Evolutionary conservation across 1,140 invertebrate species (phyloP).

Genomic region (Antheraea pernyi): DNA sequence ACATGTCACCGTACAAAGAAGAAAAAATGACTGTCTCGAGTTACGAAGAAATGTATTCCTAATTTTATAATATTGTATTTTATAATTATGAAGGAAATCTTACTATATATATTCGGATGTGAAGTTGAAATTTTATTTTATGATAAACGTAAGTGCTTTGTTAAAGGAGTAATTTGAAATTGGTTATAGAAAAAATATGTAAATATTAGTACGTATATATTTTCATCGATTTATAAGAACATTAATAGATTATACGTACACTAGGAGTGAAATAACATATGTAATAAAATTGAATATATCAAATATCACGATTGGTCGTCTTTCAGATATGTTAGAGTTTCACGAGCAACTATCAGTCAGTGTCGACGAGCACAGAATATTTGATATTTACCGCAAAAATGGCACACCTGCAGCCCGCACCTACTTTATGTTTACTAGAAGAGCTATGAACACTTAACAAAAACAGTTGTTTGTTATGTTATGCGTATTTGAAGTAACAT

Average conservation of each 20-base stretch:
- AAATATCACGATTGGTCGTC: not conserved
- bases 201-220: too few species aligned
- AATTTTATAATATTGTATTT: not conserved
- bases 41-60: not conserved
- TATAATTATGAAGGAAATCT: too few species aligned
- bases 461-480: not conserved
- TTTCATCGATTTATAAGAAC: too few species aligned
- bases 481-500: not conserved
- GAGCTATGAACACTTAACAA: not conserved
- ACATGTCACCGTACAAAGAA: not conserved
- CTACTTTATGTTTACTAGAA: not conserved
- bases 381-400: constrained; percentile 14
- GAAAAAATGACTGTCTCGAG: not conserved
- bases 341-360: constrained; percentile 27
- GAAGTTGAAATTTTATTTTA: too few species aligned
- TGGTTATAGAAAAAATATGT: too few species aligned
- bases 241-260: not conserved
- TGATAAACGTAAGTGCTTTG: too few species aligned
- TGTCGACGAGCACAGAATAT: constrained; percentile 24
- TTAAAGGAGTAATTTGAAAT: too few species aligned
- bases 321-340: constrained; percentile 10
- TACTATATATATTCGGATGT: too few species aligned
- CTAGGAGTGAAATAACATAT: not conserved
- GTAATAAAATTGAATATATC: not conserved
- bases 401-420: not conserved